A percentile compares a stretch with the other conserved stretches of the same genome.
These are phyloP conservation scores for Spilarctia lutea DNA, from an alignment of 2,888 invertebrate genomes.

Conservation along the genomic window DNA sequence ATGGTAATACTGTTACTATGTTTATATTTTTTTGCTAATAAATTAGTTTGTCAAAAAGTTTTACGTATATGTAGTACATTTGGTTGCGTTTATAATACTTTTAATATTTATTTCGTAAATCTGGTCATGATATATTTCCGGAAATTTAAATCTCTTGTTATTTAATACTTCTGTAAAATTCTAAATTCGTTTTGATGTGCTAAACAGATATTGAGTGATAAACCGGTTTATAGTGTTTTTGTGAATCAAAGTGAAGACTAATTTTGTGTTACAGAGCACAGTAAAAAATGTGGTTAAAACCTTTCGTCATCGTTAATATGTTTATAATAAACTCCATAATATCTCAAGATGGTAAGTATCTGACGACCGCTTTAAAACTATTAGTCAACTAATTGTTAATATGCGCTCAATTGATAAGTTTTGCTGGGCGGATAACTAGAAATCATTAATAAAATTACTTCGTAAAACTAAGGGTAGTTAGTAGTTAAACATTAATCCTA, in stretches of 20 bases:
- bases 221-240: constrained; percentile 43
- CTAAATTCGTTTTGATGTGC: neutral
- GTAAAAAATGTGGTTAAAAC: constrained; percentile 35
- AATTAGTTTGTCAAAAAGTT: neutral
- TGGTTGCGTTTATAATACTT: neutral
- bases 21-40: neutral
- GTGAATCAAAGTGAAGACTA: constrained; percentile 18
- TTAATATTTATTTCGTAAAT: neutral
- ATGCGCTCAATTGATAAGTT: neutral
- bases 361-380: neutral
- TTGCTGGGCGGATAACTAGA: neutral
- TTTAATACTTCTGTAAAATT: neutral
- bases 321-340: constrained; percentile 30
- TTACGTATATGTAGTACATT: neutral
- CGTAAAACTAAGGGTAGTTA: too few species aligned
- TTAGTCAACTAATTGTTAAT: neutral
- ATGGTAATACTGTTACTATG: constrained; percentile 3
- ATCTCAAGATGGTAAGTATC: constrained; percentile 47
- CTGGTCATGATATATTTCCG: neutral
- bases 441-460: neutral
- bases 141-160: neutral
- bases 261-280: constrained; percentile 12
- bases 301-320: constrained; percentile 34
- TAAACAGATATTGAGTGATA: neutral
- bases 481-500: too few species aligned